A percentile compares a stretch with the other conserved stretches of the same genome.
phyloP scores from a whole-genome alignment of 2,113 vertebrate species.

The Panurus biarmicus region DNA sequence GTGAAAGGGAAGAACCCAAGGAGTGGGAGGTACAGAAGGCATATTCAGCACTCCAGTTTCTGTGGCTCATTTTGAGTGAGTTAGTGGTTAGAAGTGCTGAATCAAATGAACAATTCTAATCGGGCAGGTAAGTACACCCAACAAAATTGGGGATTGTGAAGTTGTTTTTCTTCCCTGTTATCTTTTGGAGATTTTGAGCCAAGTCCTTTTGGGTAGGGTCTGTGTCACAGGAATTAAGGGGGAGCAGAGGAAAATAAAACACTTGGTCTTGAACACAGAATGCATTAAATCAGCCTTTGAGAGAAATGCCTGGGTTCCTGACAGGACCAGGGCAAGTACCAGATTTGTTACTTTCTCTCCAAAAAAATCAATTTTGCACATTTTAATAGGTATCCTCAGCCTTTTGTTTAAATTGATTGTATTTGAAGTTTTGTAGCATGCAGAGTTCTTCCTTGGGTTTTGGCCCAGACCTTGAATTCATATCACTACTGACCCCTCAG shows the following conservation, averaged over 20 bases:
- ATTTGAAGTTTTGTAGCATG: not conserved
- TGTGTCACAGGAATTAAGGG: not conserved
- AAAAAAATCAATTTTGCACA: constrained; percentile 4
- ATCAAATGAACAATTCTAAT: not conserved
- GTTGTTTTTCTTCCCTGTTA: not conserved
- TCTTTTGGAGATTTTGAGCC: not conserved
- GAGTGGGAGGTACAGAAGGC: not conserved
- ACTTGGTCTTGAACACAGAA: not conserved
- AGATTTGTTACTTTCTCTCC: not conserved
- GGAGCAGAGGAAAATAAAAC: not conserved
- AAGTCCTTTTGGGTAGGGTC: not conserved
- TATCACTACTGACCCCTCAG: not conserved
- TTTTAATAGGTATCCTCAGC: not conserved
- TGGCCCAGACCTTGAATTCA: not conserved
- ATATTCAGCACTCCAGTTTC: not conserved
- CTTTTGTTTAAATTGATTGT: not conserved
- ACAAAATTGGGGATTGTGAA: not conserved
- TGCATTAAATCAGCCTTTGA: not conserved
- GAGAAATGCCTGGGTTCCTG: not conserved
- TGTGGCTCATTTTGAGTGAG: accelerated
- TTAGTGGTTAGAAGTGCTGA: not conserved
- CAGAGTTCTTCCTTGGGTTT: not conserved
- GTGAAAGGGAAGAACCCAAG: not conserved
- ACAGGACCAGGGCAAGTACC: not conserved
- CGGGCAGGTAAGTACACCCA: not conserved